Percentiles rank a stretch among this genome's conserved stretches.
These are phyloP conservation scores for Monodelphis domestica DNA, from an alignment of 2,797 vertebrate species.

Conservation along the genomic window DNA sequence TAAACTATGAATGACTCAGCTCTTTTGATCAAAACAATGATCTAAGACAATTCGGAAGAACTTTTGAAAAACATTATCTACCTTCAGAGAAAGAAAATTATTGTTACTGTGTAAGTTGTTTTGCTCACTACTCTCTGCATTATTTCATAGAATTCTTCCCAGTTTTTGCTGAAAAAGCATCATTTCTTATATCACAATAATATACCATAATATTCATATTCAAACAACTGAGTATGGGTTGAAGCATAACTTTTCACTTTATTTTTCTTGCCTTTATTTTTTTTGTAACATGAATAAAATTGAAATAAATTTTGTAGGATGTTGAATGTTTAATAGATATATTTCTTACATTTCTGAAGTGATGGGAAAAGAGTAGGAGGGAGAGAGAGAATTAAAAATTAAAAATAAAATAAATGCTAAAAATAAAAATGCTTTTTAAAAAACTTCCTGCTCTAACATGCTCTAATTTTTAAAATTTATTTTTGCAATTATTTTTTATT, in stretches of 20 bases:
- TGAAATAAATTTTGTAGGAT: not conserved
- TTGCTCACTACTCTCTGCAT: not conserved
- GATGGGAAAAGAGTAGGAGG: not conserved
- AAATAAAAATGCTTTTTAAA: not conserved
- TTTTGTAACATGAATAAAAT: not conserved
- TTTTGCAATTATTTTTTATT: not conserved
- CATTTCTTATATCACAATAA: not conserved
- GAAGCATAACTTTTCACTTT: not conserved
- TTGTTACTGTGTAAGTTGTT: not conserved
- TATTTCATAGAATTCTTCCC: not conserved
- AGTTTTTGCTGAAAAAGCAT: not conserved
- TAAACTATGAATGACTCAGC: not conserved
- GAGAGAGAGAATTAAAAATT: not conserved
- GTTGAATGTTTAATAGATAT: not conserved
- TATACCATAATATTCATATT: not conserved
- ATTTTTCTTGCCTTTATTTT: not conserved
- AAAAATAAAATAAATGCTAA: not conserved
- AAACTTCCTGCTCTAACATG: not conserved
- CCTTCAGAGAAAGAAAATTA: not conserved
- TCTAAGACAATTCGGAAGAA: not conserved
- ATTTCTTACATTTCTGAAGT: not conserved
- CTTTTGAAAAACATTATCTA: not conserved
- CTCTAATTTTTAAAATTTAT: not conserved
- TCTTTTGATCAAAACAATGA: not conserved
- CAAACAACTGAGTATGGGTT: not conserved